Percentiles rank a stretch among this genome's conserved stretches.
Conservation (phyloP, 2,797 vertebrate genomes). For the Sebastiscus albofasciatus region DNA sequence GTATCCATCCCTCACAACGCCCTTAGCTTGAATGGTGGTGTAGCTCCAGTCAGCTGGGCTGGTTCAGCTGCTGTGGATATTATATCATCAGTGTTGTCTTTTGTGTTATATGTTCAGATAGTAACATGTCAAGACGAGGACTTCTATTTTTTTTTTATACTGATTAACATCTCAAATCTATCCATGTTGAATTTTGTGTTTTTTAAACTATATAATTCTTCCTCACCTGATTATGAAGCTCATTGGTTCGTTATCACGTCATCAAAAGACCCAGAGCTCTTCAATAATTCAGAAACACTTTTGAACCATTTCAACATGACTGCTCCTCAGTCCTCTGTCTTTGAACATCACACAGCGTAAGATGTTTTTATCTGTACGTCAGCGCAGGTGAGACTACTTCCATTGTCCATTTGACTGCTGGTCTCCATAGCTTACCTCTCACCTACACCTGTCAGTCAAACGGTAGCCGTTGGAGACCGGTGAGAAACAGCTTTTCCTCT, state of each 20-base stretch:
- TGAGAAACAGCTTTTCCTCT: constrained; percentile 52
- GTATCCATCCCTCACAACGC: constrained; percentile 67
- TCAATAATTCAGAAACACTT: constrained; percentile 69
- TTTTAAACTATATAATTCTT: constrained; percentile 2
- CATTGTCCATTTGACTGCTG: constrained; percentile 74
- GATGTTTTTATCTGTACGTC: constrained; percentile 69
- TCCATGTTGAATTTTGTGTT: not conserved
- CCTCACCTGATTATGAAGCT: constrained; percentile 33
- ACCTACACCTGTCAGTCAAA: constrained; percentile 72
- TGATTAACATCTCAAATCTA: not conserved
- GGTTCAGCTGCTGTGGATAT: constrained; percentile 27
- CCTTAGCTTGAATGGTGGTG: constrained; percentile 50
- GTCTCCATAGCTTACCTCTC: constrained; percentile 73
- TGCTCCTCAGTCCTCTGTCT: constrained; percentile 67
- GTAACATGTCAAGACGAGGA: not conserved
- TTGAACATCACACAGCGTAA: constrained; percentile 74
- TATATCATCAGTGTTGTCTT: constrained; percentile 37
- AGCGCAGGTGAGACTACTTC: constrained; percentile 55
- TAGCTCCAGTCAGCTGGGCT: constrained; percentile 41
- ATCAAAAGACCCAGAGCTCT: constrained; percentile 47
- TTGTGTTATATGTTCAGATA: constrained; percentile 44
- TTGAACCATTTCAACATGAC: constrained; percentile 66
- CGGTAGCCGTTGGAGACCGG: constrained; percentile 46
- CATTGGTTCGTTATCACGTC: constrained; percentile 51
- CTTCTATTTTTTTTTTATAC: not conserved